Percentiles rank a stretch among this genome's conserved stretches.
These are phyloP conservation scores for Amiota mariae DNA, from an alignment of 2,888 invertebrate genomes.

Conservation along the genomic window DNA sequence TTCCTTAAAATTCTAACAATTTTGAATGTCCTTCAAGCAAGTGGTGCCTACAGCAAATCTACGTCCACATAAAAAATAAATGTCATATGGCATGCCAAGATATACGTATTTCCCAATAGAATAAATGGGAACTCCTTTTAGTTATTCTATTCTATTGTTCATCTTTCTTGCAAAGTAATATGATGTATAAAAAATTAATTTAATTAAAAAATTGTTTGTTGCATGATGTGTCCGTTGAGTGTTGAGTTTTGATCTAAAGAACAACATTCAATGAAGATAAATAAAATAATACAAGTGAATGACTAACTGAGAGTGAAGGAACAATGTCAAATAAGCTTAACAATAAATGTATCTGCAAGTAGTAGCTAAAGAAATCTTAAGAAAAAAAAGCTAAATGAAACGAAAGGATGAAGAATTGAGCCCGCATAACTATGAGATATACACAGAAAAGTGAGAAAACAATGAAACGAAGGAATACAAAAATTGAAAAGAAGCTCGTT, in stretches of 20 bases:
- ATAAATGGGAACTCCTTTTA: too few relatives aligned
- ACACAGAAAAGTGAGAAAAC: slow-evolving; percentile 41
- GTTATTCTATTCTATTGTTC: too few relatives aligned
- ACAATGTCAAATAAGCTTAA: not conserved
- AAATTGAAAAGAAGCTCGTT: not conserved
- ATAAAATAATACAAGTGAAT: slow-evolving; percentile 12
- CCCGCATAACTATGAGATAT: slow-evolving; percentile 41
- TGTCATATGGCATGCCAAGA: too few relatives aligned
- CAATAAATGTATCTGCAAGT: slow-evolving; percentile 14
- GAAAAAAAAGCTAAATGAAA: not conserved
- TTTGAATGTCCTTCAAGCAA: too few relatives aligned
- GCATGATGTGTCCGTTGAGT: slow-evolving; percentile 43
- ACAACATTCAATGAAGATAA: not conserved
- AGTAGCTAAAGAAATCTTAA: not conserved
- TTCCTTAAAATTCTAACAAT: too few relatives aligned
- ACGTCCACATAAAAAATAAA: too few relatives aligned
- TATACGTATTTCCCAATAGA: too few relatives aligned
- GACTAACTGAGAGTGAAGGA: slow-evolving; percentile 19
- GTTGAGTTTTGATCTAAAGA: not conserved
- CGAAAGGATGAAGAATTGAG: slow-evolving; percentile 9
- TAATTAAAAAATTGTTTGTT: slow-evolving; percentile 59
- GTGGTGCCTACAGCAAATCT: too few relatives aligned
- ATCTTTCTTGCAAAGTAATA: too few relatives aligned
- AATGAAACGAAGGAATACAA: slow-evolving; percentile 30
- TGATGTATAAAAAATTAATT: slow-evolving; percentile 59